phyloP scores from a whole-genome alignment of 1,140 invertebrate species.

The Heliconius himera region DNA sequence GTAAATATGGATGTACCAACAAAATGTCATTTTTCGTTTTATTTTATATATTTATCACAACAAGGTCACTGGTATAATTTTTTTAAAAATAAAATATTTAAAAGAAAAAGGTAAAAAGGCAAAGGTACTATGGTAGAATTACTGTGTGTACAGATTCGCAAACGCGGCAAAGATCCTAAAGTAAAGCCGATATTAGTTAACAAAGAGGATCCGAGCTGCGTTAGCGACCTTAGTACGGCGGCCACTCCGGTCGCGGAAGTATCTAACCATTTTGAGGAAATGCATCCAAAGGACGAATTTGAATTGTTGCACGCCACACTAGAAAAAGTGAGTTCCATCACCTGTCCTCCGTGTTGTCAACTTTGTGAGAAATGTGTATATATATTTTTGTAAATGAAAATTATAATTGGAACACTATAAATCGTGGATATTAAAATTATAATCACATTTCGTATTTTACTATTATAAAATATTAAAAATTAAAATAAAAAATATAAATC shows the following conservation, averaged over 20 bases:
- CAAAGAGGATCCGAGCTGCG: conserved; percentile 81
- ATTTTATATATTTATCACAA: neutral
- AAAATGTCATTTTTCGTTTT: neutral
- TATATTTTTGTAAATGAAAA: neutral
- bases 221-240: conserved; percentile 71
- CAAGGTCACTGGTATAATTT: neutral
- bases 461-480: neutral
- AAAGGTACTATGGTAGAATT: conserved; percentile 26
- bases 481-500: no score
- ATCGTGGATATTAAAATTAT: neutral
- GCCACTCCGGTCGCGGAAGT: conserved; percentile 53
- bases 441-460: neutral
- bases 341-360: conserved; percentile 28
- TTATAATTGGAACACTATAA: neutral
- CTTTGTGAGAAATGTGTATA: neutral
- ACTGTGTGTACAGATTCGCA: conserved; percentile 75
- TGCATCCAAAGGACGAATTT: conserved; percentile 90
- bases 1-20: neutral
- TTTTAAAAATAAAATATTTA: no score
- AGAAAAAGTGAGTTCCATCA: conserved; percentile 76
- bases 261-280: conserved; percentile 89
- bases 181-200: conserved; percentile 80
- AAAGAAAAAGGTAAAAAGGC: neutral
- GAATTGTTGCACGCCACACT: conserved; percentile 83
- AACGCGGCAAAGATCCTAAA: conserved; percentile 80